phyloP scores from a whole-genome alignment of 2,113 vertebrate species.

The Thryonomys swinderianus region DNA sequence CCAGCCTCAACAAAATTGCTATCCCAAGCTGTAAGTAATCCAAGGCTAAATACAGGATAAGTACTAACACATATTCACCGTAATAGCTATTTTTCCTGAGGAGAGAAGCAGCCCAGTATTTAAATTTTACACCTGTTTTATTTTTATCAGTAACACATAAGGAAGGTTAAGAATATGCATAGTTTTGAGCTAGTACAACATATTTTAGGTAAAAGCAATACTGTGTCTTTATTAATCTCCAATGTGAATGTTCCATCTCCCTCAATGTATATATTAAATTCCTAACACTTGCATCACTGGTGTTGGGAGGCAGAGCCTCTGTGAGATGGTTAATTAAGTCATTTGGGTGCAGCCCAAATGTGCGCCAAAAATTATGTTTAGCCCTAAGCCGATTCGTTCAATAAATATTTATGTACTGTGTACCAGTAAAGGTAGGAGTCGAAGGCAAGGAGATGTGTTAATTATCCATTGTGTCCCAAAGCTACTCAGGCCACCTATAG shows the following conservation, averaged over 20 bases:
- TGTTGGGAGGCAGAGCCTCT: background rate
- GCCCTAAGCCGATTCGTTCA: background rate
- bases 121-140: background rate
- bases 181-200: background rate
- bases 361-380: background rate
- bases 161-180: background rate
- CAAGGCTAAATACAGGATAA: background rate
- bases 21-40: background rate
- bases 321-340: background rate
- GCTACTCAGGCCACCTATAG: background rate
- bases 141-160: background rate
- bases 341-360: background rate
- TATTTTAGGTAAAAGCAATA: background rate
- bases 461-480: background rate
- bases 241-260: background rate
- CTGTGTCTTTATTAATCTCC: background rate
- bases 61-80: background rate
- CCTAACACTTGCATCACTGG: background rate
- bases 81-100: background rate
- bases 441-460: background rate
- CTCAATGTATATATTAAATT: background rate
- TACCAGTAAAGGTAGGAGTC: background rate
- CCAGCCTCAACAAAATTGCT: background rate
- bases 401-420: background rate
- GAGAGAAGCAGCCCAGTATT: background rate